Conservation (phyloP, 2,888 invertebrate genomes). For the Galerucella nymphaeae region DNA sequence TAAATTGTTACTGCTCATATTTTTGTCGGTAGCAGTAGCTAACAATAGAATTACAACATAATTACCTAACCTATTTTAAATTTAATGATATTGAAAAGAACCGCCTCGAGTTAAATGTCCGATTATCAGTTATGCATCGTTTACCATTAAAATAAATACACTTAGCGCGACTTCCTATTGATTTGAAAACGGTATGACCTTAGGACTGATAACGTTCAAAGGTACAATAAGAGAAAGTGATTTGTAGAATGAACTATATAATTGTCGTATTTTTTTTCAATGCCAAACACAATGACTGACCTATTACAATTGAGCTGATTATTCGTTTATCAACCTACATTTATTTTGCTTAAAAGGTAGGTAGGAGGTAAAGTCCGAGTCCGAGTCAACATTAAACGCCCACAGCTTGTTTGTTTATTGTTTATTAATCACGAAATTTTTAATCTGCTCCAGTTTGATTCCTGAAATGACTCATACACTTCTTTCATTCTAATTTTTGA, state of each 20-base stretch:
- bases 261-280: conserved; percentile 18
- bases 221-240: conserved; percentile 23
- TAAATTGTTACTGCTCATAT: neutral
- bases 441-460: conserved; percentile 22
- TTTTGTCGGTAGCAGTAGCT: neutral
- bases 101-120: conserved; percentile 8
- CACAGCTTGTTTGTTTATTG: conserved; percentile 34
- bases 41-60: neutral
- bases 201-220: conserved; percentile 3
- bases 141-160: neutral
- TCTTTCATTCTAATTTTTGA: neutral
- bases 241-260: conserved; percentile 19
- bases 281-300: conserved; percentile 25
- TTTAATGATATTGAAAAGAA: neutral
- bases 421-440: conserved; percentile 28
- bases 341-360: conserved; percentile 24
- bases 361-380: conserved; percentile 35
- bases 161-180: neutral
- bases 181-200: conserved; percentile 10
- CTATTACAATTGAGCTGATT: conserved; percentile 29
- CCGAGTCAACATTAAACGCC: conserved; percentile 33
- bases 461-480: conserved; percentile 18
- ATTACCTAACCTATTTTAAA: neutral
- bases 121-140: neutral
- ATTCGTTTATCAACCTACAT: conserved; percentile 30